phyloP scores from a whole-genome alignment of 2,888 invertebrate species.

The Nymphalis c-album region DNA sequence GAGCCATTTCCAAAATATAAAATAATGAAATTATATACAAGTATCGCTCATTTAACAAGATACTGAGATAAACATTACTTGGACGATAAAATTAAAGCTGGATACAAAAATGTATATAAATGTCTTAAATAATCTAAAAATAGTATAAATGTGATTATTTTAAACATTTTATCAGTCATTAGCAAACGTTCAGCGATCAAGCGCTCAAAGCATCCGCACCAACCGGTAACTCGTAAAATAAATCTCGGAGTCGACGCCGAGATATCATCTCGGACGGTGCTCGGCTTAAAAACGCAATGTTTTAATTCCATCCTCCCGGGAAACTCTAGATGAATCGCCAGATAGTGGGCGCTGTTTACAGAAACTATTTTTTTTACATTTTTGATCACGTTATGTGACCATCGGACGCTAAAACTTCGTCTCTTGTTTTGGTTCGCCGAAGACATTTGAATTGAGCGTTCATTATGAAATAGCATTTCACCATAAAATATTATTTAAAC shows the following conservation, averaged over 20 bases:
- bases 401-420: neutral
- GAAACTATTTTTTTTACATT: conserved; percentile 43
- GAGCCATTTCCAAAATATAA: too few relatives aligned
- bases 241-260: conserved; percentile 34
- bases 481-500: too few relatives aligned
- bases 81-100: too few relatives aligned
- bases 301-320: conserved; percentile 68
- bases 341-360: conserved; percentile 38
- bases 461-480: neutral
- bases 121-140: neutral
- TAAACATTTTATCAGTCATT: conserved; percentile 19
- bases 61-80: too few relatives aligned
- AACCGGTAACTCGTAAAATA: conserved; percentile 40
- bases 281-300: conserved; percentile 56
- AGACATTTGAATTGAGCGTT: neutral
- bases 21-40: too few relatives aligned
- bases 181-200: conserved; percentile 15
- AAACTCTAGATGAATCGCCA: conserved; percentile 56
- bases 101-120: neutral
- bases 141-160: neutral
- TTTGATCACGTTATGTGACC: conserved; percentile 54
- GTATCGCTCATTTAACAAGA: too few relatives aligned
- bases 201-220: conserved; percentile 18
- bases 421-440: neutral
- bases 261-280: conserved; percentile 38